These are phyloP conservation scores for Osmoderma eremita DNA, from an alignment of 2,888 invertebrate genomes.

Conservation along the genomic window DNA sequence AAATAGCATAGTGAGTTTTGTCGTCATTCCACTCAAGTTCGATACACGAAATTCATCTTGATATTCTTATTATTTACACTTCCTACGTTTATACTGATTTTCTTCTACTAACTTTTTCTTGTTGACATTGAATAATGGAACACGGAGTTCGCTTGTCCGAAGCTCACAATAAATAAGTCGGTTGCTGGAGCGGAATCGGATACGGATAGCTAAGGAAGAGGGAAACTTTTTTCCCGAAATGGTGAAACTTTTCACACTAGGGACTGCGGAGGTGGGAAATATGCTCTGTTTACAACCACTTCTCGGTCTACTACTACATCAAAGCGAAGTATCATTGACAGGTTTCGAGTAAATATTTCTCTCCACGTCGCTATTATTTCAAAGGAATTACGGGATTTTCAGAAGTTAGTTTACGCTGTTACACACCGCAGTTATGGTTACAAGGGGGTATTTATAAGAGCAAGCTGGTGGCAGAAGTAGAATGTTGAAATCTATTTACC, in stretches of 20 bases:
- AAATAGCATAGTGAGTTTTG: too few relatives aligned
- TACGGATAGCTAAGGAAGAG: background rate
- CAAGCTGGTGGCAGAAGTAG: too few relatives aligned
- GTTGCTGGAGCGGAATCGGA: constrained; percentile 8
- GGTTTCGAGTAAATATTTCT: constrained; percentile 3
- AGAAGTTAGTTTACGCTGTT: too few relatives aligned
- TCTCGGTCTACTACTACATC: constrained; percentile 6
- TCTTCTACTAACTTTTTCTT: background rate
- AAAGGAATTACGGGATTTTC: too few relatives aligned
- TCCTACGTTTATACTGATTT: constrained; percentile 10
- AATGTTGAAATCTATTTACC: too few relatives aligned
- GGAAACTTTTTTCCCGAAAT: constrained; percentile 7
- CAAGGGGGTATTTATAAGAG: too few relatives aligned
- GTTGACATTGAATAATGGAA: constrained; percentile 34
- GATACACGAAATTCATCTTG: constrained; percentile 13
- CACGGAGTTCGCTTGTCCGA: constrained; percentile 6
- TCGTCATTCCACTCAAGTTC: too few relatives aligned
- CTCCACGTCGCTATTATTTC: too few relatives aligned
- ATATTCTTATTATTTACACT: constrained; percentile 14
- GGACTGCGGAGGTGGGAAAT: constrained; percentile 10
- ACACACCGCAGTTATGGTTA: too few relatives aligned
- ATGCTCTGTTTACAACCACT: constrained; percentile 15
- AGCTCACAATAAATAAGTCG: constrained; percentile 14
- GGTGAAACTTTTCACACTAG: constrained; percentile 26
- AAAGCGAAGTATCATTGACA: constrained; percentile 11